Conservation (phyloP, 2,888 invertebrate genomes). For the Gortyna flavago region DNA sequence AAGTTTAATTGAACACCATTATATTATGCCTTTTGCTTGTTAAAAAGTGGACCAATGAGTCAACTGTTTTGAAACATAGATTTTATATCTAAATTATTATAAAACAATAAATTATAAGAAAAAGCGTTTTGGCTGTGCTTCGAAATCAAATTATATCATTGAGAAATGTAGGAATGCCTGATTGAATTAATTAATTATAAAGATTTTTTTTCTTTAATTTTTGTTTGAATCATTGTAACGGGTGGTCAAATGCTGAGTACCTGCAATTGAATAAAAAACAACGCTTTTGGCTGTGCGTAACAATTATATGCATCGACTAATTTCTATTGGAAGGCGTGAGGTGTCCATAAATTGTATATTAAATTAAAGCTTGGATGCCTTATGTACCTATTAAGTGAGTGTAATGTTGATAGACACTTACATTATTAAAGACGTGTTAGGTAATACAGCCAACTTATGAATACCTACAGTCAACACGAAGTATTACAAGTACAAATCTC, state of each 20-base stretch:
- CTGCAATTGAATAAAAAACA: conserved; percentile 47
- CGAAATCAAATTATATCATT: conserved; percentile 73
- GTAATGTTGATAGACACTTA: conserved; percentile 25
- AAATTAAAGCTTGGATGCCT: conserved; percentile 61
- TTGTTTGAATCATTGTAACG: conserved; percentile 53
- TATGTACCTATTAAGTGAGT: conserved; percentile 55
- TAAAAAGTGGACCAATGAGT: conserved; percentile 88
- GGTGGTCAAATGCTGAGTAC: conserved; percentile 65
- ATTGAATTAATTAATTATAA: conserved; percentile 50
- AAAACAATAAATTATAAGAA: conserved; percentile 77
- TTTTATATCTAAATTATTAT: conserved; percentile 80
- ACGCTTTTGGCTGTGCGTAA: conserved; percentile 64
- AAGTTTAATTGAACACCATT: conserved; percentile 71
- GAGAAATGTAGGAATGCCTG: conserved; percentile 60
- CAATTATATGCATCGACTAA: conserved; percentile 56
- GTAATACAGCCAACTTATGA: conserved; percentile 17
- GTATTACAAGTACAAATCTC: conserved; percentile 27
- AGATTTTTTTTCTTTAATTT: conserved; percentile 18
- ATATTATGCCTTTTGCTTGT: conserved; percentile 86
- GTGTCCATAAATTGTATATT: conserved; percentile 59
- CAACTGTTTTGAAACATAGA: conserved; percentile 85
- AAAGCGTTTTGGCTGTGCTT: conserved; percentile 88
- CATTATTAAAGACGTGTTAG: conserved; percentile 23
- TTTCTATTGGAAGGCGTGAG: conserved; percentile 37
- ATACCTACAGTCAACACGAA: conserved; percentile 6